A percentile compares a stretch with the other conserved stretches of the same genome.
phyloP scores from a whole-genome alignment of 2,797 vertebrate genomes.

The Vespertilio murinus region DNA sequence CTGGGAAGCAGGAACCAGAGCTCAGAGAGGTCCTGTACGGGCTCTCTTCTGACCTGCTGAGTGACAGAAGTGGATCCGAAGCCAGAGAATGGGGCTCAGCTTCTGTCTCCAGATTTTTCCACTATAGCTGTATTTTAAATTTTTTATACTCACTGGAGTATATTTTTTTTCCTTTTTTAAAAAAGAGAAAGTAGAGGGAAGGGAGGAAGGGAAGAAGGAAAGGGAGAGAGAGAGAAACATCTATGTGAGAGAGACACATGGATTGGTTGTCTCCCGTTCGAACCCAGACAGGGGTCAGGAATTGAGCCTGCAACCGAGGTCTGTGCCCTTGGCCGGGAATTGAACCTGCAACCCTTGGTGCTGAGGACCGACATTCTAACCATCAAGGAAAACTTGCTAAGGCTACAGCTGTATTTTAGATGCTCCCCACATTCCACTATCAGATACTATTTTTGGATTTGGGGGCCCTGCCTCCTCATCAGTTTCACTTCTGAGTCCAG shows the following conservation, averaged over 20 bases:
- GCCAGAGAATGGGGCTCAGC: fast-evolving
- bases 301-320: no score
- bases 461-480: not conserved
- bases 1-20: not conserved
- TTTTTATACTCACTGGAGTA: no score
- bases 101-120: not conserved
- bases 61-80: not conserved
- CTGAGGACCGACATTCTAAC: no score
- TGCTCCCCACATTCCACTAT: not conserved
- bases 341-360: no score
- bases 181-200: no score
- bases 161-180: not conserved
- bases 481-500: not conserved
- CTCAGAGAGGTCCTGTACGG: not conserved
- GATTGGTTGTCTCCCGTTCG: no score
- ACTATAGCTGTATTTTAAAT: not conserved
- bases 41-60: not conserved
- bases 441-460: not conserved
- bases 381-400: no score
- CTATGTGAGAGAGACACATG: no score
- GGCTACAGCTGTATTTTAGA: not conserved
- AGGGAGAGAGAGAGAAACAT: no score
- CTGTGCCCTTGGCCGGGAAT: no score
- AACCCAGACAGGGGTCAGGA: no score
- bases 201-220: no score